Evolutionary conservation across 2,888 invertebrate species (phyloP), one percentile per base, ranked within the genome.

Genomic region (Drosophila nigricruria): DNA sequence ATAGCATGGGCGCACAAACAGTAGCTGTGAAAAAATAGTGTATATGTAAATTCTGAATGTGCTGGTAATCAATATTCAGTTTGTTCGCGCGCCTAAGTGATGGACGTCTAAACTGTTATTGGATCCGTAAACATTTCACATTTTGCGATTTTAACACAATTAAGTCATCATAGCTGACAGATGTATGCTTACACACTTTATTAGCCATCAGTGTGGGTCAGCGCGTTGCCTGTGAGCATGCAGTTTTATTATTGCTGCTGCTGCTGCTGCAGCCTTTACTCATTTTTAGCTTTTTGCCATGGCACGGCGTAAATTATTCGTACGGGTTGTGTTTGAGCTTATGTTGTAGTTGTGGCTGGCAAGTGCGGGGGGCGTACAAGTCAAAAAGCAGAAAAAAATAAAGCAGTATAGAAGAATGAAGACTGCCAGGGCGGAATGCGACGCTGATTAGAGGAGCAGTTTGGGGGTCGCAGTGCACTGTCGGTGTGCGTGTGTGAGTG

Each of bases 251-350:
- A 50, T 27, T 70, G 53, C 53, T 38, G 64, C 49, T 69, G 54
- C 50, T 43, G 66, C 50, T 62, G 76, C 61, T 42, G 70, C 81
- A 71, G 70, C 57, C 71, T 82, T 86, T 83, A 90, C 84, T 88
- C 74, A 89, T 87, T 87, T 90, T 86, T 85, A 86, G 89, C 87
- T 86, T 90, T 88, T 82, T 80, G 83, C 73, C 73, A 63, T 79
- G 60, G 74, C 77, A 69, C 82, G 71, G 89, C 87, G 89, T 85
- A 82, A 84, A 90, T 86, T 90, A 85, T 83, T 90, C 90, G 89
- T 88, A 76, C 82, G 73, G 68, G 64, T 73, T 73, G 62, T 66
- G 80, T 68, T 79, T 74, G 64, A 81, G 88, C 71, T 68, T 62
- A 20, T 52, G 77, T 57, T 69, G 59, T 65, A 68, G 68, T 75